Evolutionary conservation across 2,888 invertebrate species (phyloP).

Genomic region (Acanthosepion esculentum): DNA sequence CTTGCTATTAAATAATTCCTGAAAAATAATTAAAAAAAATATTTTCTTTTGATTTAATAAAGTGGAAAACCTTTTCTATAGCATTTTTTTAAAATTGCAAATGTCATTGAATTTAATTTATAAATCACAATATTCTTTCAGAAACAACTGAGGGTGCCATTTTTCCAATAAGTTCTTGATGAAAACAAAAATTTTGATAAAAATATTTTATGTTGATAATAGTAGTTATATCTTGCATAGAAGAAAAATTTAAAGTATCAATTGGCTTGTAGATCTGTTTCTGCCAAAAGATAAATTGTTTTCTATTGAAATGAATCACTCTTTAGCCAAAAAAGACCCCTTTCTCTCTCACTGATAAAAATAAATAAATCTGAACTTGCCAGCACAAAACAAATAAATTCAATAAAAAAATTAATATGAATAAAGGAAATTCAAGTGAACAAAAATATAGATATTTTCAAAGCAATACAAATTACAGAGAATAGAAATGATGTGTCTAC

Average conservation of each 20-base stretch:
- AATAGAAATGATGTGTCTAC: background rate
- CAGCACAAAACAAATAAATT: background rate
- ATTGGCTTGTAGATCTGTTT: background rate
- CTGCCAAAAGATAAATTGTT: slow-evolving; percentile 15
- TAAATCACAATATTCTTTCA: no score
- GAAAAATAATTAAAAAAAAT: no score
- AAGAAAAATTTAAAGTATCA: no score
- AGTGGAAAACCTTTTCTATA: no score
- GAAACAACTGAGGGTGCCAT: no score
- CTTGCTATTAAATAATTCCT: background rate
- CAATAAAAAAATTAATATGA: background rate
- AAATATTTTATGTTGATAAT: background rate
- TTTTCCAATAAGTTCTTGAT: background rate
- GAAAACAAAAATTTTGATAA: background rate
- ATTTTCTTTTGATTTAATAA: no score
- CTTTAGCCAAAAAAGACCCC: background rate
- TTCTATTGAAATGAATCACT: background rate
- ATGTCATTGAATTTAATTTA: no score
- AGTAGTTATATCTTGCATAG: background rate
- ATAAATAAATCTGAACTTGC: background rate
- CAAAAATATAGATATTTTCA: background rate
- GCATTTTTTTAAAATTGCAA: no score
- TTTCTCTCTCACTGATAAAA: background rate
- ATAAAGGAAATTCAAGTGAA: background rate
- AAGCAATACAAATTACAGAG: background rate